Base-by-base conservation (phyloP, 2,113 vertebrate genomes). In the Cariama cristata region DNA sequence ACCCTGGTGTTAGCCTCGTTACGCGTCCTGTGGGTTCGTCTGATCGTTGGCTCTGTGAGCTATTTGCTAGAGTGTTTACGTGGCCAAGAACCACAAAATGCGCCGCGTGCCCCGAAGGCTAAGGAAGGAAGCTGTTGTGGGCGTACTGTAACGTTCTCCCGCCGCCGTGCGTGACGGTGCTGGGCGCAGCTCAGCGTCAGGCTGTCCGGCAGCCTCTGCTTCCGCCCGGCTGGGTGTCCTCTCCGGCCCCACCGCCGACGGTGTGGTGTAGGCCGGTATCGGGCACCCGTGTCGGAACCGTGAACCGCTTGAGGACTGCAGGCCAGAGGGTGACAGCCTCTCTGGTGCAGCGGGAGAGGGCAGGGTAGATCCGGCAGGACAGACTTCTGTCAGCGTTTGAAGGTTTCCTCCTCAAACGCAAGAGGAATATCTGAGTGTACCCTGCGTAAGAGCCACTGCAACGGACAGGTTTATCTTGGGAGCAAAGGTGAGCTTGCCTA, bases 341-440 rank as follows among this genome's bases (percentile, higher is more conserved):
- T 4, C 26, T 15, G 4, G 53, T 38, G 69, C 23, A 5, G 27
- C 94, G 24, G 81, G 85, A 96, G 94, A 71, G 96, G 93, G 96
- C 96, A 5, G 53, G 92, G 75, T 55, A 8, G 86, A 55, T 35
- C 50, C 62, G 5, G 73, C 64, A 3, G 60, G 38, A 40, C 55
- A 2, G 35, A 0, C 7, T 44, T 10, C 11, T 4, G 4, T 5
- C 11, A 0, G 4, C 2, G 30, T 16, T 55, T 17, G 26, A n/a
- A 14, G 33, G 2, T 38, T 68, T 55, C 21, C 30, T 4, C 42
- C 42, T 69, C 14, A 8, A 14, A n/a, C 3, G 22, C 14, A 3
- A 44, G 30, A 42, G 47, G 6, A 42, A 14, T 27, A 28, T 20
- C 52, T 6, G 8, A 40, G 14, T 59, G 38, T 26, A 12, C 26